phyloP scores from a whole-genome alignment of 2,888 invertebrate species.

The Spodoptera exigua region DNA sequence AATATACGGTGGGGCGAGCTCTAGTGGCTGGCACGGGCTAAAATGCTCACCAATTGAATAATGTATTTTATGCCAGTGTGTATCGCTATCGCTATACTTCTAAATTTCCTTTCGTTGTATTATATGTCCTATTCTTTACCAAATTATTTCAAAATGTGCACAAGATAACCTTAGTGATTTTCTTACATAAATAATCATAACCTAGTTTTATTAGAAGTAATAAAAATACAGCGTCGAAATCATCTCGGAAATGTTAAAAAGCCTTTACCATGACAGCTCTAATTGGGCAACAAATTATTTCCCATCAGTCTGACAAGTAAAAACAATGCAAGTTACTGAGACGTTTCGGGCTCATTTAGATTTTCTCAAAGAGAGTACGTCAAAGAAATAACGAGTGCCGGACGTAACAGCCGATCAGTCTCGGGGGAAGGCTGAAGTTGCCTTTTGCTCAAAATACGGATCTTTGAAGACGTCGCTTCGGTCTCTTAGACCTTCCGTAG shows the following conservation, averaged over 20 bases:
- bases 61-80: conserved; percentile 69
- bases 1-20: conserved; percentile 58
- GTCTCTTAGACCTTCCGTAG: conserved; percentile 39
- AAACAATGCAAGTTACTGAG: conserved; percentile 61
- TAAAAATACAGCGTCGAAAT: conserved; percentile 6
- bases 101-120: conserved; percentile 29
- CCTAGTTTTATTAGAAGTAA: neutral
- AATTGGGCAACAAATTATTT: conserved; percentile 54
- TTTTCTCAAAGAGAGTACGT: conserved; percentile 61
- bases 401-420: conserved; percentile 67
- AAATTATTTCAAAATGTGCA: too few relatives aligned
- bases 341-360: conserved; percentile 64
- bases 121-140: too few relatives aligned
- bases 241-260: conserved; percentile 23
- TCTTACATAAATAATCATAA: too few relatives aligned
- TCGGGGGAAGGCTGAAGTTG: conserved; percentile 57
- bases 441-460: conserved; percentile 51
- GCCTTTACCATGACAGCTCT: conserved; percentile 20
- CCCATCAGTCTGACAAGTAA: conserved; percentile 38
- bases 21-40: conserved; percentile 59
- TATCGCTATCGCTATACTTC: conserved; percentile 15
- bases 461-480: conserved; percentile 35
- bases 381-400: conserved; percentile 74
- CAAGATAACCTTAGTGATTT: too few relatives aligned
- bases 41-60: conserved; percentile 79